phyloP scores from a whole-genome alignment of 64 coral and sea anemone genomes.

The Dendronephthya gigantea region DNA sequence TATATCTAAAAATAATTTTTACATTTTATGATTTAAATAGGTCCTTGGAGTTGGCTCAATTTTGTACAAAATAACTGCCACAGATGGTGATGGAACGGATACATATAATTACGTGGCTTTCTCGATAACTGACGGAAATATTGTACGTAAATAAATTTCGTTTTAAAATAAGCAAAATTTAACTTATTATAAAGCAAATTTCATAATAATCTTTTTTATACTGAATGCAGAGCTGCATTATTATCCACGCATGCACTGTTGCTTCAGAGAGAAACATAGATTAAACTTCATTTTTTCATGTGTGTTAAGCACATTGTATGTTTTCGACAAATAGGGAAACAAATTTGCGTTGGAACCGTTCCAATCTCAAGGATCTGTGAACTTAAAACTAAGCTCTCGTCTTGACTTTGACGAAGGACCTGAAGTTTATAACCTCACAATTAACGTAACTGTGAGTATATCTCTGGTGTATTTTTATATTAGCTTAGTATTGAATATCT shows the following conservation, averaged over 20 bases:
- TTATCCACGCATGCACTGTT: no score
- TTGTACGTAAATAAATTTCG: not conserved
- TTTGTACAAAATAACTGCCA: not conserved
- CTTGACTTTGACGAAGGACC: not conserved
- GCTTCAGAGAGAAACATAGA: no score
- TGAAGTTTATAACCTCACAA: not conserved
- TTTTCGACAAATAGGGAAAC: no score
- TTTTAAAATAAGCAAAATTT: no score
- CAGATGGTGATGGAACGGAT: not conserved
- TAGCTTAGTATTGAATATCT: not conserved
- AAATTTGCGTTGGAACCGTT: not conserved
- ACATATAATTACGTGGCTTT: not conserved
- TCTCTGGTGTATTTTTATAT: not conserved
- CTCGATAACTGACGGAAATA: not conserved
- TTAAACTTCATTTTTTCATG: no score
- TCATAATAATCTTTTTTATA: no score
- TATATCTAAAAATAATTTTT: no score
- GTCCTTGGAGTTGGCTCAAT: not conserved
- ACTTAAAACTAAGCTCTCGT: not conserved
- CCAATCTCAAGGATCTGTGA: not conserved
- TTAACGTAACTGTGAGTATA: not conserved
- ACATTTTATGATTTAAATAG: no score
- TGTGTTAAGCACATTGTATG: no score
- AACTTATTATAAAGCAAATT: no score
- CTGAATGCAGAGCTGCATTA: no score